Percentiles rank a stretch among this genome's conserved stretches.
Conservation (phyloP, 1,140 invertebrate species). For the Helicoverpa armigera region DNA sequence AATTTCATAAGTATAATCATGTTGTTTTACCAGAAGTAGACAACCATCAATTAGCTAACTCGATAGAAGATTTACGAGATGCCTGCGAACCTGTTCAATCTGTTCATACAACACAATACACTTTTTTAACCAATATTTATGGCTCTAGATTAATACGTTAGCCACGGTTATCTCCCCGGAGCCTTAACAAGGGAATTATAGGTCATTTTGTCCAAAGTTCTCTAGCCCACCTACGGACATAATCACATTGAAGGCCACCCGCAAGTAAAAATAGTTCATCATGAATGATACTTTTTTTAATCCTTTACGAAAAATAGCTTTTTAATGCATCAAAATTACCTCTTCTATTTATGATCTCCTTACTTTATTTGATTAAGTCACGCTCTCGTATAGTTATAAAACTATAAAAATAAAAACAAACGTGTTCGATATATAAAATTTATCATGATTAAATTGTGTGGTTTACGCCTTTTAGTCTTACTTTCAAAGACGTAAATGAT, state of each 20-base stretch:
- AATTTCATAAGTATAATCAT: neutral
- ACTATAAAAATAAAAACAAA: constrained; percentile 17
- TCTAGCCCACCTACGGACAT: constrained; percentile 77
- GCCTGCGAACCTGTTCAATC: constrained; percentile 54
- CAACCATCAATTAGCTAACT: constrained; percentile 36
- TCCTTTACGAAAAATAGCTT: constrained; percentile 60
- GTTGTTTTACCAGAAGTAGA: neutral
- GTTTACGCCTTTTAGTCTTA: constrained; percentile 27
- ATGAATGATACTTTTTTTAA: constrained; percentile 72
- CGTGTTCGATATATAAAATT: constrained; percentile 37
- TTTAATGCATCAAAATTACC: constrained; percentile 47
- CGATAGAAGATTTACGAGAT: constrained; percentile 59
- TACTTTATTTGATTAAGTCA: constrained; percentile 74
- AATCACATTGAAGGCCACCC: constrained; percentile 78
- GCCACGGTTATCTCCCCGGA: constrained; percentile 65
- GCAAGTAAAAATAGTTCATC: constrained; percentile 59
- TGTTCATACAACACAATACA: constrained; percentile 37
- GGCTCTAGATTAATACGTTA: constrained; percentile 77
- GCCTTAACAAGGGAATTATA: constrained; percentile 81
- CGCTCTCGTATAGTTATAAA: constrained; percentile 55
- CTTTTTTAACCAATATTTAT: constrained; percentile 70
- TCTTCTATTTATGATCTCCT: constrained; percentile 35
- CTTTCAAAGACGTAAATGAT: constrained; percentile 30
- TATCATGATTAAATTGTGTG: constrained; percentile 45
- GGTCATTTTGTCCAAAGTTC: constrained; percentile 76